phyloP scores from a whole-genome alignment of 2,797 vertebrate species.

The Xenopus petersii region DNA sequence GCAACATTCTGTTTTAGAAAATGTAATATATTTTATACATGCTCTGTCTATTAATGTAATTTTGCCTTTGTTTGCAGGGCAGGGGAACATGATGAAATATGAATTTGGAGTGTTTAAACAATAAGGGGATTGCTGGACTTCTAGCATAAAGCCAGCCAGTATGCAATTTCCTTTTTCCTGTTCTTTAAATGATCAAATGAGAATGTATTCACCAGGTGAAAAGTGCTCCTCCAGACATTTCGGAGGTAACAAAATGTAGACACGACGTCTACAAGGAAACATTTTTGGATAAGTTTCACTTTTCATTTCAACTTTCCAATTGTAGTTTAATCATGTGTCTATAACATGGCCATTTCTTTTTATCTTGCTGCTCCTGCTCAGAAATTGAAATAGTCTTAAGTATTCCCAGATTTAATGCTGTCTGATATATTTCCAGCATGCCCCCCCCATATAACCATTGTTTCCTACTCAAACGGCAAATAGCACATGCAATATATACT shows the following conservation, averaged over 20 bases:
- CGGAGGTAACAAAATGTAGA: slow-evolving; percentile 43
- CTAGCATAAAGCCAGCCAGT: slow-evolving; percentile 54
- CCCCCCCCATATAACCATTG: background rate
- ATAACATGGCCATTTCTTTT: slow-evolving; percentile 13
- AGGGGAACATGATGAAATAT: slow-evolving; percentile 44
- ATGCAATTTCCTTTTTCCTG: slow-evolving; percentile 72
- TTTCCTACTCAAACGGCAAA: too few relatives aligned
- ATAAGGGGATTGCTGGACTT: slow-evolving; percentile 59
- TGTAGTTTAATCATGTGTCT: slow-evolving; percentile 23
- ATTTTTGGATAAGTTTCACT: slow-evolving; percentile 29
- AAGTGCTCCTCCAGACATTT: slow-evolving; percentile 46
- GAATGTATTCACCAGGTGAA: slow-evolving; percentile 50
- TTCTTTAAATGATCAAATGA: slow-evolving; percentile 63
- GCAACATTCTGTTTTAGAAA: slow-evolving; percentile 50
- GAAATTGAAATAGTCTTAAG: slow-evolving; percentile 3
- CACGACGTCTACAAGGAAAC: slow-evolving; percentile 30
- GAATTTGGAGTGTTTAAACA: slow-evolving; percentile 58
- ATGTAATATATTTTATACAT: slow-evolving; percentile 48
- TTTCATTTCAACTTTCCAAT: slow-evolving; percentile 21
- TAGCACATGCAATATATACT: too few relatives aligned
- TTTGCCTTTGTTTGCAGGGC: slow-evolving; percentile 52
- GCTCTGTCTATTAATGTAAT: slow-evolving; percentile 51
- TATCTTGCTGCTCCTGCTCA: background rate
- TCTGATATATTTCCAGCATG: background rate
- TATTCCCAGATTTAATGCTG: background rate